Evolutionary conservation across 2,113 vertebrate genomes (phyloP).

Genomic region (Panthera tigris): DNA sequence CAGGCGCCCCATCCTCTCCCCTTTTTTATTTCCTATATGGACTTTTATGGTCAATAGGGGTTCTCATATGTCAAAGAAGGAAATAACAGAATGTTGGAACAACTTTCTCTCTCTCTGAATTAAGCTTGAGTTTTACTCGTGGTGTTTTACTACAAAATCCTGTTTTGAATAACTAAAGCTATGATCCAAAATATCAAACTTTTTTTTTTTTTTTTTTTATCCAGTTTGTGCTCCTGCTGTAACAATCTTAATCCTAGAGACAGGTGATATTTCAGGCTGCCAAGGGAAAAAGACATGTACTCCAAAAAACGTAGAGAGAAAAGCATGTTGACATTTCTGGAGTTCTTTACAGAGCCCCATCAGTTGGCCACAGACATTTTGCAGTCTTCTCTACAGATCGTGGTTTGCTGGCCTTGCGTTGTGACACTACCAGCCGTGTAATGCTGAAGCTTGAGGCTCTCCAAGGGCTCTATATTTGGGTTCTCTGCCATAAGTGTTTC

Average conservation of each 20-base stretch:
- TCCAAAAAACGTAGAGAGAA: neutral
- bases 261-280: neutral
- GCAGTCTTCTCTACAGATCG: fast-evolving
- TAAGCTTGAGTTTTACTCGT: neutral
- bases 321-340: neutral
- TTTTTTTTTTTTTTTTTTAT: neutral
- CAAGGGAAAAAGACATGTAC: neutral
- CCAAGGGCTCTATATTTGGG: neutral
- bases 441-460: fast-evolving
- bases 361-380: neutral
- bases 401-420: neutral
- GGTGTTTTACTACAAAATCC: neutral
- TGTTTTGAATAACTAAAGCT: constrained; percentile 20
- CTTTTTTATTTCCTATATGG: neutral
- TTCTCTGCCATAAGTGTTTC: constrained; percentile 16
- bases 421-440: neutral
- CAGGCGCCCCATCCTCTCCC: neutral
- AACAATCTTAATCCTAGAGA: neutral
- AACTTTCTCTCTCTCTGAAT: neutral
- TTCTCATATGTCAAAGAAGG: neutral
- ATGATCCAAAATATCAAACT: neutral
- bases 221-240: neutral
- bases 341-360: neutral
- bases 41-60: neutral
- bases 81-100: neutral